These are phyloP conservation scores for Aphelenchoides besseyi DNA, from an alignment of 1,140 invertebrate genomes.

Conservation along the genomic window DNA sequence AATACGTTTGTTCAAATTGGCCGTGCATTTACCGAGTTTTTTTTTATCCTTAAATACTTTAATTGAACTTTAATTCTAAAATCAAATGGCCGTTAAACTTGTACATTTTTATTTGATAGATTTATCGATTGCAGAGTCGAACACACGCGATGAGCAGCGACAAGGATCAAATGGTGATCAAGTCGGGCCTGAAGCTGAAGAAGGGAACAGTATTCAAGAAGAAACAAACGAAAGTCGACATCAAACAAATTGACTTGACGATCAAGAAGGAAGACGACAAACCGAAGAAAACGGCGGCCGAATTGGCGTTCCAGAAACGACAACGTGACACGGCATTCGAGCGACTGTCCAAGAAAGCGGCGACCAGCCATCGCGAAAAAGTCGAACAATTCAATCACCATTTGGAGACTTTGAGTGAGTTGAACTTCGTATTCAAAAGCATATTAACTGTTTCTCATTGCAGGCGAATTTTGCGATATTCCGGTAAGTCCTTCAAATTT, in stretches of 20 bases:
- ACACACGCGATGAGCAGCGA: slow-evolving; percentile 3
- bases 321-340: slow-evolving; percentile 54
- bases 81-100: neutral
- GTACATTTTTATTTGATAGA: neutral
- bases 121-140: neutral
- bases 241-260: slow-evolving; percentile 56
- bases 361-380: slow-evolving; percentile 57
- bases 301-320: slow-evolving; percentile 57
- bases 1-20: too few relatives aligned
- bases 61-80: too few relatives aligned
- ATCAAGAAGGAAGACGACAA: slow-evolving; percentile 55
- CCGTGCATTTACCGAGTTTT: too few relatives aligned
- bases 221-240: slow-evolving; percentile 46
- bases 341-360: slow-evolving; percentile 56
- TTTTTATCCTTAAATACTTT: too few relatives aligned
- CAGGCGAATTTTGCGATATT: too few relatives aligned
- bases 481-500: too few relatives aligned
- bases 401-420: slow-evolving; percentile 60
- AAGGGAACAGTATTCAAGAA: slow-evolving; percentile 56
- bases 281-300: slow-evolving; percentile 52
- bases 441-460: too few relatives aligned
- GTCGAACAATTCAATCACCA: slow-evolving; percentile 61
- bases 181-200: slow-evolving; percentile 56
- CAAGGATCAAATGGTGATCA: slow-evolving; percentile 46
- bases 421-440: too few relatives aligned